phyloP scores from a whole-genome alignment of 2,113 vertebrate species.

The Sphyrna mokarran region DNA sequence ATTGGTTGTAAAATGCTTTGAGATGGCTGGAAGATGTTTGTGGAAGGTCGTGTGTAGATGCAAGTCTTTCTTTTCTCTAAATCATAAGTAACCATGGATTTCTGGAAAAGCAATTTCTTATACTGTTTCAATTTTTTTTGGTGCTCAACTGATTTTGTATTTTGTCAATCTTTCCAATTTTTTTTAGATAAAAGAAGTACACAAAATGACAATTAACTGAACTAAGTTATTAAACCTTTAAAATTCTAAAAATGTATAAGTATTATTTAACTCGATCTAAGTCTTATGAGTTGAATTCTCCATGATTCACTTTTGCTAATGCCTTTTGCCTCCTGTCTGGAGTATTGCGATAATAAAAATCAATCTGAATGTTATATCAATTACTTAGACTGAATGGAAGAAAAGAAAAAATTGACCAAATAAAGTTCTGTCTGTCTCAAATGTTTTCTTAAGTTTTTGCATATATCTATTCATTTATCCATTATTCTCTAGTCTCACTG shows the following conservation, averaged over 20 bases:
- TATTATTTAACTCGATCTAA: not conserved
- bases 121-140: not conserved
- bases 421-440: not conserved
- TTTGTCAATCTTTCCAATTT: not conserved
- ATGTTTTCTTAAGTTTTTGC: not conserved
- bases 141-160: not conserved
- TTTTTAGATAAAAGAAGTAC: not conserved
- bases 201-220: not conserved
- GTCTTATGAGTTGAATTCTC: not conserved
- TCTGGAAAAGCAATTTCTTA: not conserved
- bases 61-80: not conserved
- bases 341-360: not conserved
- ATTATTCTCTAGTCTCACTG: not conserved
- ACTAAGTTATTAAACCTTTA: not conserved
- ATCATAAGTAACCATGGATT: not conserved
- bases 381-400: not conserved
- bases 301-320: not conserved
- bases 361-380: not conserved
- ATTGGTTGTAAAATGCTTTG: too few species aligned
- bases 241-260: not conserved
- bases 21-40: too few species aligned
- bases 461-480: not conserved
- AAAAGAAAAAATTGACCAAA: not conserved
- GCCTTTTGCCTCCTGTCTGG: not conserved
- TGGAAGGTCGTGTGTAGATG: too few species aligned